Conservation (phyloP, 2,797 vertebrate species). For the Mormyrops attenuatus region DNA sequence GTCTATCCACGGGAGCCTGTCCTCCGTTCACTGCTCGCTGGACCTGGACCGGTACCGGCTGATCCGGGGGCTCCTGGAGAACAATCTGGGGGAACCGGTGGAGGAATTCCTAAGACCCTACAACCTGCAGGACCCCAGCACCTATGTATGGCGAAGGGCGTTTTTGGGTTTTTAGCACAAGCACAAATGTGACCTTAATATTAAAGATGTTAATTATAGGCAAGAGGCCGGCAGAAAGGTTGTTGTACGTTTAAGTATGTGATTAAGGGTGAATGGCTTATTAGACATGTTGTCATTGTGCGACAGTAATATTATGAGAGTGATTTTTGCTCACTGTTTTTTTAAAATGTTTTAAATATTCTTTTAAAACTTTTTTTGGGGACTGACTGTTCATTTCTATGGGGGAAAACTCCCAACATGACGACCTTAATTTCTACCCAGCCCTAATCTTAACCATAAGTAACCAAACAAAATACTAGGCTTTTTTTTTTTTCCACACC, state of each 20-base stretch:
- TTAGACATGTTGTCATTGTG: background rate
- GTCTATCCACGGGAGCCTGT: constrained; percentile 82
- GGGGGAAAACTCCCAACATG: background rate
- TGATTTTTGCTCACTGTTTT: background rate
- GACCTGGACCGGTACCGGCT: constrained; percentile 84
- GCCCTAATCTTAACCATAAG: background rate
- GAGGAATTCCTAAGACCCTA: constrained; percentile 94
- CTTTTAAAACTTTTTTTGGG: background rate
- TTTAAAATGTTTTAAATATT: background rate
- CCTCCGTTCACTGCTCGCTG: constrained; percentile 89
- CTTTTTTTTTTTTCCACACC: background rate
- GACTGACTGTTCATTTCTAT: background rate
- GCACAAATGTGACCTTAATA: background rate
- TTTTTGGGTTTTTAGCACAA: background rate
- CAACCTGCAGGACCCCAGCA: constrained; percentile 88
- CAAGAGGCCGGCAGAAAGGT: background rate
- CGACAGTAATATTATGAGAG: background rate
- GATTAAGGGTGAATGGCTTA: background rate
- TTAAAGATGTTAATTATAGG: background rate
- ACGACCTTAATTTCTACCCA: background rate
- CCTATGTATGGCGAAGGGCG: constrained; percentile 68
- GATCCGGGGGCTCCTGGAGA: constrained; percentile 84
- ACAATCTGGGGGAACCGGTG: constrained; percentile 87
- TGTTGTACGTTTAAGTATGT: background rate
- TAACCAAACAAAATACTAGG: background rate